phyloP scores from a whole-genome alignment of 2,797 vertebrate species.

The Gephyroberyx darwinii region DNA sequence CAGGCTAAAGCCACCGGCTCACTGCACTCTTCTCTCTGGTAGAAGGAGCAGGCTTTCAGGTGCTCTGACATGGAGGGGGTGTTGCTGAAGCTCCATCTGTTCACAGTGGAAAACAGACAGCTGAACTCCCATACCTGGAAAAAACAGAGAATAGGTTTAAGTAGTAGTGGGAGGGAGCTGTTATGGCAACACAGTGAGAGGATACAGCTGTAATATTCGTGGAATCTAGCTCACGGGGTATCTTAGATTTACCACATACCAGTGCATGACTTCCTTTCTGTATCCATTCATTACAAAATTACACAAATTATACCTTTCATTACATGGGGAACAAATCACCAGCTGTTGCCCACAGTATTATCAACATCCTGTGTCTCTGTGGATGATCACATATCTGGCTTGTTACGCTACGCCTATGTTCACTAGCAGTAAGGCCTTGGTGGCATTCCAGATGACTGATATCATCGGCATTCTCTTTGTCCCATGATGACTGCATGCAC shows the following conservation, averaged over 20 bases:
- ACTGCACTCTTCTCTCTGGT: constrained; percentile 81
- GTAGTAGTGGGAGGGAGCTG: constrained; percentile 28
- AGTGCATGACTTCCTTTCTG: constrained; percentile 45
- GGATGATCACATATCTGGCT: constrained; percentile 58
- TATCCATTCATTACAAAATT: constrained; percentile 23
- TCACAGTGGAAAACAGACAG: constrained; percentile 89
- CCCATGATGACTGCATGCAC: constrained; percentile 30
- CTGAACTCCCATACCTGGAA: constrained; percentile 94
- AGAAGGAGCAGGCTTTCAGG: constrained; percentile 90
- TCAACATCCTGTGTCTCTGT: constrained; percentile 55
- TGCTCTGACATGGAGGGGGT: constrained; percentile 89
- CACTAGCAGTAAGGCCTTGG: constrained; percentile 46
- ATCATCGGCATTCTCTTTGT: constrained; percentile 50
- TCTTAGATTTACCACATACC: constrained; percentile 36
- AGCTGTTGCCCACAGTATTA: constrained; percentile 60
- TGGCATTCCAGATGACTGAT: constrained; percentile 65
- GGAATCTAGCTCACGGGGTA: constrained; percentile 39
- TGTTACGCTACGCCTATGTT: constrained; percentile 46
- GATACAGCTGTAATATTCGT: constrained; percentile 33
- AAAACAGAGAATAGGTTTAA: constrained; percentile 43
- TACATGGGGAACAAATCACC: constrained; percentile 54
- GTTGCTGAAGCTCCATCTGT: constrained; percentile 86
- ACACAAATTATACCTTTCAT: constrained; percentile 53
- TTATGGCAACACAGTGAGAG: constrained; percentile 5
- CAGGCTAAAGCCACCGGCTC: constrained; percentile 86